Percentiles rank a stretch among this genome's conserved stretches.
These are phyloP conservation scores for Microcebus murinus DNA, from an alignment of 2,113 vertebrate species.

Conservation along the genomic window DNA sequence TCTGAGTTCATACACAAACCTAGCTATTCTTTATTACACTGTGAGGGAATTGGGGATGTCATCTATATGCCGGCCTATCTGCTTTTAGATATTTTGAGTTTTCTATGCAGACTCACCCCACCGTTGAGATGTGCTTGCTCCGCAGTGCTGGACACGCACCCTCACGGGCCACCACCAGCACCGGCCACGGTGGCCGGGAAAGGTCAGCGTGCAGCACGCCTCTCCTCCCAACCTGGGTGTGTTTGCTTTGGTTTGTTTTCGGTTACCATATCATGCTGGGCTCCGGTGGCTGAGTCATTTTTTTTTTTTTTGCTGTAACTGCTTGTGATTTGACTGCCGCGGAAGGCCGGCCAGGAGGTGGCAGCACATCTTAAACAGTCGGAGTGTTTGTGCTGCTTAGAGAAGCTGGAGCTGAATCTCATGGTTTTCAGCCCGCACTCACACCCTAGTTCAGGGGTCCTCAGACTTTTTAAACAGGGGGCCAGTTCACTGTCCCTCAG, in stretches of 20 bases:
- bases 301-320: background rate
- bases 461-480: no score
- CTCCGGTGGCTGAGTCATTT: background rate
- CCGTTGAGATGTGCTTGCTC: background rate
- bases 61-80: background rate
- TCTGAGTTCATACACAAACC: background rate
- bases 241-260: background rate
- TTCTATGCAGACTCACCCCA: background rate
- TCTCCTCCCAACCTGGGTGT: background rate
- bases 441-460: background rate
- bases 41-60: background rate
- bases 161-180: background rate
- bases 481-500: no score
- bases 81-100: background rate
- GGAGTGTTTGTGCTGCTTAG: background rate
- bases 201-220: background rate
- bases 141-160: background rate
- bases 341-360: conserved; percentile 21
- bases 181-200: background rate
- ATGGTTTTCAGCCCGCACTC: background rate
- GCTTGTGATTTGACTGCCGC: background rate
- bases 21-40: background rate
- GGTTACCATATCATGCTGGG: background rate
- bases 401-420: background rate
- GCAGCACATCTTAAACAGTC: background rate